Percentiles rank a stretch among this genome's conserved stretches.
phyloP scores from a whole-genome alignment of 2,888 invertebrate genomes.

The Allacma fusca region DNA sequence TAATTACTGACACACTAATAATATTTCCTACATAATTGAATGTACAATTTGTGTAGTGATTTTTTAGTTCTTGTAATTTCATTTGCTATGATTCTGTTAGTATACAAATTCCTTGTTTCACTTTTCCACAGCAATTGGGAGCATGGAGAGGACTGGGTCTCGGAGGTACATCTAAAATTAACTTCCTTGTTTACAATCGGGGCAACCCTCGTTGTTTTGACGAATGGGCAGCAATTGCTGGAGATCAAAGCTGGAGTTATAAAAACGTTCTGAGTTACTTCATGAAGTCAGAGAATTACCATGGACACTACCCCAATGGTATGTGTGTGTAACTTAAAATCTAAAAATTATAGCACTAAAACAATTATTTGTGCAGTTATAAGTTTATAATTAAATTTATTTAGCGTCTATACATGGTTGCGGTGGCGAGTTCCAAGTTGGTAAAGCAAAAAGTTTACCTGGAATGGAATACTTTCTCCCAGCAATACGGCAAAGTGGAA shows the following conservation, averaged over 20 bases:
- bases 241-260: constrained; percentile 50
- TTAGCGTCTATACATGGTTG: constrained; percentile 39
- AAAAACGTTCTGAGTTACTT: constrained; percentile 50
- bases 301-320: constrained; percentile 52
- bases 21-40: too few relatives aligned
- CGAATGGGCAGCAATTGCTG: constrained; percentile 49
- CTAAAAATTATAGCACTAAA: too few relatives aligned
- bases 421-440: constrained; percentile 25
- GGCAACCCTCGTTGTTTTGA: constrained; percentile 52
- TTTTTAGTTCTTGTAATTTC: too few relatives aligned
- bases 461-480: constrained; percentile 30
- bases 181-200: constrained; percentile 53
- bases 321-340: too few relatives aligned
- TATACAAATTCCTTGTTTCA: too few relatives aligned
- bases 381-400: too few relatives aligned
- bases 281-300: constrained; percentile 54
- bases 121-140: not conserved
- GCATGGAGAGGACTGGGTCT: constrained; percentile 47
- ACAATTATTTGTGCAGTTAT: too few relatives aligned
- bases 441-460: constrained; percentile 12
- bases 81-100: too few relatives aligned
- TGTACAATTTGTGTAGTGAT: too few relatives aligned
- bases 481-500: constrained; percentile 25
- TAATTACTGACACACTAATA: too few relatives aligned
- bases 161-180: constrained; percentile 53